phyloP scores from a whole-genome alignment of 2,888 invertebrate species.

The Orgyia antiqua region DNA sequence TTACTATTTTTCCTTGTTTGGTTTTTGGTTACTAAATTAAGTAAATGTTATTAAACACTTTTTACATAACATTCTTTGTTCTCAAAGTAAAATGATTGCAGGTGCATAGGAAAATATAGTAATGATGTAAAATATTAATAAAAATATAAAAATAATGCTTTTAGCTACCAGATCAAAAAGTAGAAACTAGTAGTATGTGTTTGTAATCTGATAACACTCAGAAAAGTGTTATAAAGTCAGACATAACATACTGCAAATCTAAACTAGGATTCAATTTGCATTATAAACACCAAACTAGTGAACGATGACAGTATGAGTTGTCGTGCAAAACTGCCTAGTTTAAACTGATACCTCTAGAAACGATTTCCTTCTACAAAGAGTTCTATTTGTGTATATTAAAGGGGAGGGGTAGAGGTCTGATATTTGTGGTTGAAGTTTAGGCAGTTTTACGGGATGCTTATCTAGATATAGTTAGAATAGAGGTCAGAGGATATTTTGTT shows the following conservation, averaged over 20 bases:
- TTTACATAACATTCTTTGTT: no score
- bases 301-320: constrained; percentile 18
- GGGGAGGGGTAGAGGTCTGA: constrained; percentile 9
- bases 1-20: no score
- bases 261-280: constrained; percentile 38
- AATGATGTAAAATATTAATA: no score
- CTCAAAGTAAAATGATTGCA: no score
- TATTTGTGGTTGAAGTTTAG: constrained; percentile 17
- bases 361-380: constrained; percentile 5
- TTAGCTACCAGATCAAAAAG: no score
- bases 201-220: not conserved
- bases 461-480: constrained; percentile 28
- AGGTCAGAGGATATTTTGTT: constrained; percentile 12
- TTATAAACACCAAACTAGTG: constrained; percentile 32
- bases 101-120: no score
- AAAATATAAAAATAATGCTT: no score
- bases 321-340: constrained; percentile 13
- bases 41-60: no score
- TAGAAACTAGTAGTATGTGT: not conserved
- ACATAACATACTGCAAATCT: constrained; percentile 14
- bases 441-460: constrained; percentile 28
- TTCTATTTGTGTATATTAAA: not conserved
- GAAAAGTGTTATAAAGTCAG: constrained; percentile 8
- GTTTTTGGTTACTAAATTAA: no score
- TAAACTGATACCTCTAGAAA: constrained; percentile 8